Percentiles rank a stretch among this genome's conserved stretches.
Conservation (phyloP, 2,888 invertebrate species). For the Sminthurides aquaticus region DNA sequence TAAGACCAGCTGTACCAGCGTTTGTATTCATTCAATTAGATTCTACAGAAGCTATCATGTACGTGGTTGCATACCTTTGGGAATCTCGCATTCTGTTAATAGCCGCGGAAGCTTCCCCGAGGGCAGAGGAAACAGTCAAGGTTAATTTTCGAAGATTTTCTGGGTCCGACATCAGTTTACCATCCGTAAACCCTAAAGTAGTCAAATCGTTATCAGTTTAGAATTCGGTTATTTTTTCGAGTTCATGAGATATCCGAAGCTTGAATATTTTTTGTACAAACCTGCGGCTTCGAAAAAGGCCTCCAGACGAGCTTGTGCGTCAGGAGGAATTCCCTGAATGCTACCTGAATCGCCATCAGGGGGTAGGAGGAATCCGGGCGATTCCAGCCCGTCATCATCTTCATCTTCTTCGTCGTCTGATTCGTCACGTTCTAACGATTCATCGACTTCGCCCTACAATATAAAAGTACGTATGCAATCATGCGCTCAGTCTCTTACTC, state of each 20-base stretch:
- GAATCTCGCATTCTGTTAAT: constrained; percentile 78
- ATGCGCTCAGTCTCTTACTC: too few species aligned
- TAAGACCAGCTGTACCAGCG: background rate
- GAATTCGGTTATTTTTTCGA: too few species aligned
- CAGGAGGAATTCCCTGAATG: constrained; percentile 53
- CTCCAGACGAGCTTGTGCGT: constrained; percentile 83
- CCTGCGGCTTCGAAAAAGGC: constrained; percentile 89
- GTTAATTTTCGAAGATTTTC: constrained; percentile 79
- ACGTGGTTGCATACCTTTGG: constrained; percentile 41
- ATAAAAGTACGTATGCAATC: too few species aligned
- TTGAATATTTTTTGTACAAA: too few species aligned
- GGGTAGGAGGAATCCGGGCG: constrained; percentile 41
- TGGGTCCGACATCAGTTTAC: constrained; percentile 74
- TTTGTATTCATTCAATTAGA: too few species aligned
- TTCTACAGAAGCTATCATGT: too few species aligned
- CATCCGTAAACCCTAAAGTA: constrained; percentile 48
- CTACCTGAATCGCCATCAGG: constrained; percentile 42
- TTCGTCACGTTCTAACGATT: constrained; percentile 41
- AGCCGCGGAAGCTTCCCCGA: constrained; percentile 94
- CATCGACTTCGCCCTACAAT: constrained; percentile 35
- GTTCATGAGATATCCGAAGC: too few species aligned
- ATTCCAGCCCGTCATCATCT: constrained; percentile 41
- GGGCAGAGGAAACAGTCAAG: constrained; percentile 82
- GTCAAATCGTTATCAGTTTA: too few species aligned
- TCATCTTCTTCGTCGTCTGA: constrained; percentile 42